These are phyloP conservation scores for Standfussiana lucernea DNA, from an alignment of 2,888 invertebrate genomes.

Conservation along the genomic window DNA sequence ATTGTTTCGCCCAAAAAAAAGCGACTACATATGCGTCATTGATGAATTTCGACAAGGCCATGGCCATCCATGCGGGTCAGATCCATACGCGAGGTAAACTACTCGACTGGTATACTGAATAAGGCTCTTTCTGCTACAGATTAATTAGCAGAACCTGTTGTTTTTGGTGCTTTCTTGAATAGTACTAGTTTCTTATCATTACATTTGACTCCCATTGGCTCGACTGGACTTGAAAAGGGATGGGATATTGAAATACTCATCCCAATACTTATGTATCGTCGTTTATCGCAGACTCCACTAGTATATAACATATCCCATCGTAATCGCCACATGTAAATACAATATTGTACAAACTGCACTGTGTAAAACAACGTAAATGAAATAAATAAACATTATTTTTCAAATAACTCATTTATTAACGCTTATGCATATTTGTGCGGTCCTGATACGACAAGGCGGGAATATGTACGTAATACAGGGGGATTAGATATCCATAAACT, in stretches of 20 bases:
- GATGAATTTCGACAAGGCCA: background rate
- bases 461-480: slow-evolving; percentile 79
- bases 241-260: slow-evolving; percentile 17
- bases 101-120: slow-evolving; percentile 1
- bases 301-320: slow-evolving; percentile 69
- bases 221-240: slow-evolving; percentile 17
- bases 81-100: slow-evolving; percentile 7
- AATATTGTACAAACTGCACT: slow-evolving; percentile 76
- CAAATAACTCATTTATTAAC: slow-evolving; percentile 84
- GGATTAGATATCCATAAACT: slow-evolving; percentile 68
- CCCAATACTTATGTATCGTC: background rate
- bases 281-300: slow-evolving; percentile 47
- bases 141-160: background rate
- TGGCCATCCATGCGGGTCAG: slow-evolving; percentile 11
- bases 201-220: slow-evolving; percentile 26
- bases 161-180: background rate
- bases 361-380: slow-evolving; percentile 76
- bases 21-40: background rate
- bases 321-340: slow-evolving; percentile 72
- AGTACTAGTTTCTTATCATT: background rate
- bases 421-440: slow-evolving; percentile 83
- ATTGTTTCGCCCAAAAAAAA: background rate
- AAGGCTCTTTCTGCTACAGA: background rate
- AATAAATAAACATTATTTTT: slow-evolving; percentile 80
- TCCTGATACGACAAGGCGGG: slow-evolving; percentile 81